phyloP scores from a whole-genome alignment of 2,888 invertebrate species.

The Phaonia tiefii region DNA sequence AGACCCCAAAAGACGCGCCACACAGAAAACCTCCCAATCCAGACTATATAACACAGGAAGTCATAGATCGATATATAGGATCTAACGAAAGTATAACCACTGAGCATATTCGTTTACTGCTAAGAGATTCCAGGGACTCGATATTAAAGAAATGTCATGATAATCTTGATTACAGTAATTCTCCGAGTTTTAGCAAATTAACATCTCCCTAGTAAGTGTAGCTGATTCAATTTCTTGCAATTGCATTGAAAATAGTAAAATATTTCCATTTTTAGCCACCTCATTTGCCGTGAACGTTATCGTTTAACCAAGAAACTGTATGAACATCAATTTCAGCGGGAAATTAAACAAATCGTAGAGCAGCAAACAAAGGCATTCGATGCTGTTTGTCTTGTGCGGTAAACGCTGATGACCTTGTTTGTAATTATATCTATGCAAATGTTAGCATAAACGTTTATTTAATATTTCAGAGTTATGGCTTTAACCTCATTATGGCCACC shows the following conservation, averaged over 20 bases:
- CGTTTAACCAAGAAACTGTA: conserved; percentile 55
- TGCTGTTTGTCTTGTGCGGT: conserved; percentile 24
- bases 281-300: conserved; percentile 69
- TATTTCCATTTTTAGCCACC: conserved; percentile 51
- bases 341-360: conserved; percentile 65
- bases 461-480: conserved; percentile 13
- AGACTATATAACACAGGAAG: not conserved
- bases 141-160: not conserved
- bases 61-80: not conserved
- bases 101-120: not conserved
- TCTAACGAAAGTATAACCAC: not conserved
- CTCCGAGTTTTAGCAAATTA: conserved; percentile 69
- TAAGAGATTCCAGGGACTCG: conserved; percentile 19
- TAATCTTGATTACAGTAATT: conserved; percentile 13
- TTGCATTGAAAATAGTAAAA: not conserved
- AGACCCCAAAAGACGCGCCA: too few relatives aligned
- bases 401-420: not conserved
- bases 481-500: conserved; percentile 67
- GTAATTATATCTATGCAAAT: too few relatives aligned
- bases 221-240: not conserved
- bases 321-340: conserved; percentile 69
- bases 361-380: conserved; percentile 63
- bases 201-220: conserved; percentile 69
- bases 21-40: not conserved
- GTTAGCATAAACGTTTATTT: not conserved